phyloP scores from a whole-genome alignment of 2,888 invertebrate species.

The Orthonevra nobilis region DNA sequence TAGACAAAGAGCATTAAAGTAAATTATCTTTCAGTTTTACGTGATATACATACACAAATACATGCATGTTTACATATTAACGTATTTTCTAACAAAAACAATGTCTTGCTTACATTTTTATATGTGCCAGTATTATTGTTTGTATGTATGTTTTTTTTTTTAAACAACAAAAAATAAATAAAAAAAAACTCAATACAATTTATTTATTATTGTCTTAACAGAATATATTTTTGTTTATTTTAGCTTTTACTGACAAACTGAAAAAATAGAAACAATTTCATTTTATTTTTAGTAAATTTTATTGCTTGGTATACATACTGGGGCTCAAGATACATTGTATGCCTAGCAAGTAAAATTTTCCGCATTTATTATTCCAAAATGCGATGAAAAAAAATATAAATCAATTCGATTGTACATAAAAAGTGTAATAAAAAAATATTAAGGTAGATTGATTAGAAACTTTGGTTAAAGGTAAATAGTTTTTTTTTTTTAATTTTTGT shows the following conservation, averaged over 20 bases:
- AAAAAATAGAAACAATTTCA: no score
- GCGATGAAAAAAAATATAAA: slow-evolving; percentile 7
- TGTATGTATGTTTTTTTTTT: slow-evolving; percentile 13
- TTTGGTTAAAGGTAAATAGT: slow-evolving; percentile 54
- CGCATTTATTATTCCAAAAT: slow-evolving; percentile 11
- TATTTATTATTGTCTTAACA: slow-evolving; percentile 47
- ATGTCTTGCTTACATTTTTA: slow-evolving; percentile 27
- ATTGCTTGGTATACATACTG: slow-evolving; percentile 63
- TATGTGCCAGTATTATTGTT: slow-evolving; percentile 27
- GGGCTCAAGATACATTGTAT: slow-evolving; percentile 59
- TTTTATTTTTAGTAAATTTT: slow-evolving; percentile 43
- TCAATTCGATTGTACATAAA: slow-evolving; percentile 34
- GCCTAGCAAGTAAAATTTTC: slow-evolving; percentile 63
- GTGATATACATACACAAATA: slow-evolving; percentile 5
- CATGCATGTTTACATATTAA: slow-evolving; percentile 16
- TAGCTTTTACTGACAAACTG: no score
- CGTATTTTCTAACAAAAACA: slow-evolving; percentile 21
- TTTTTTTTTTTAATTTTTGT: slow-evolving; percentile 19
- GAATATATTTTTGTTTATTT: no score
- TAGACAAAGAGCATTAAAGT: slow-evolving; percentile 55
- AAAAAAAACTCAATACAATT: slow-evolving; percentile 14
- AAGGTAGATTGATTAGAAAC: slow-evolving; percentile 65
- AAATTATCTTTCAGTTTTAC: slow-evolving; percentile 48
- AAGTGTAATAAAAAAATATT: slow-evolving; percentile 57
- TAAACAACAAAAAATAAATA: slow-evolving; percentile 18